Evolutionary conservation across 2,113 vertebrate species (phyloP).

Genomic region (Microtus oregoni): DNA sequence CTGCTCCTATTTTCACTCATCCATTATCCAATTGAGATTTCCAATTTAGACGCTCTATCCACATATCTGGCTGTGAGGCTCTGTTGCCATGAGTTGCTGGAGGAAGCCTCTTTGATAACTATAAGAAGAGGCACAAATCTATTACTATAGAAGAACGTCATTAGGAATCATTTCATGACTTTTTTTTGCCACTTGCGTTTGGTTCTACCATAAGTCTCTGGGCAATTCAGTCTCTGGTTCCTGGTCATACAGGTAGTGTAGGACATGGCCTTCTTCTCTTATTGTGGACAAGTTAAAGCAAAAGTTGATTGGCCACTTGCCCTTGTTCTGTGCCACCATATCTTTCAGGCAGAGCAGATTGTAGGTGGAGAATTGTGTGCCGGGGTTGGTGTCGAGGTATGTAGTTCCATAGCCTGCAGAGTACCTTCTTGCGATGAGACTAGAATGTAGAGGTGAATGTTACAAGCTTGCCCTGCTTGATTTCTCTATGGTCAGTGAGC

Average conservation of each 20-base stretch:
- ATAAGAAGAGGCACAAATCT: not conserved
- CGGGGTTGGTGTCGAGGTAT: not conserved
- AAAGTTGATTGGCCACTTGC: not conserved
- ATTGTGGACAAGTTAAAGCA: not conserved
- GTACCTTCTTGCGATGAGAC: not conserved
- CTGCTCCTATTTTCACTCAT: no score
- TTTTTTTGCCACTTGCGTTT: not conserved
- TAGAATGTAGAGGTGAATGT: not conserved
- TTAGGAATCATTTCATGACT: not conserved
- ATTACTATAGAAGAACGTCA: not conserved
- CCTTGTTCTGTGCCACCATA: not conserved
- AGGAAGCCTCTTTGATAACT: not conserved
- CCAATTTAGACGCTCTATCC: no score
- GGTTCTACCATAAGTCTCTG: not conserved
- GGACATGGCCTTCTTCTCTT: not conserved
- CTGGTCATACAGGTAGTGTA: not conserved
- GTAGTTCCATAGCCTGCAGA: not conserved
- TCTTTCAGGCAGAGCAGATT: not conserved
- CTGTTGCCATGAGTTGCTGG: not conserved
- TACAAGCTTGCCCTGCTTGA: not conserved
- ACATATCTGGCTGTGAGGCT: not conserved
- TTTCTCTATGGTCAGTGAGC: not conserved
- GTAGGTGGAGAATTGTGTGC: not conserved
- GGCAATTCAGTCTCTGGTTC: not conserved
- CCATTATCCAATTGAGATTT: no score